These are phyloP conservation scores for Camponotus fellah DNA, from an alignment of 2,888 invertebrate species.

Conservation along the genomic window DNA sequence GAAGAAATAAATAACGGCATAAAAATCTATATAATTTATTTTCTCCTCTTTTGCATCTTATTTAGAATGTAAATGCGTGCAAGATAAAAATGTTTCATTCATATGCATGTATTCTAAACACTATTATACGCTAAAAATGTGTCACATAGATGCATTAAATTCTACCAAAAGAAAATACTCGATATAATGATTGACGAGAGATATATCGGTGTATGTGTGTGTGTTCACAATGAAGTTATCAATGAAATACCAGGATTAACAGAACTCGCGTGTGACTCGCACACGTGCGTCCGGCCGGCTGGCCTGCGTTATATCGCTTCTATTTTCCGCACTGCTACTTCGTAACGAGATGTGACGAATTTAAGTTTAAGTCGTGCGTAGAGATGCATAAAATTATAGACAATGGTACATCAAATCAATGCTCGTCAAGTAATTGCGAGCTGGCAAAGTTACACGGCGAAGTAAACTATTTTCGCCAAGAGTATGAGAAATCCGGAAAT, in stretches of 20 bases:
- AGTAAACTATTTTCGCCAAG: slow-evolving; percentile 17
- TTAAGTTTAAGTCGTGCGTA: slow-evolving; percentile 62
- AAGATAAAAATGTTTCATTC: background rate
- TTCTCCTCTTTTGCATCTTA: background rate
- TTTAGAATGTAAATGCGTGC: background rate
- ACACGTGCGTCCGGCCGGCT: slow-evolving; percentile 57
- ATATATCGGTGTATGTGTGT: background rate
- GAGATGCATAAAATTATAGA: slow-evolving; percentile 12
- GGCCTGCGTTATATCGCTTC: slow-evolving; percentile 65
- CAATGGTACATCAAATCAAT: slow-evolving; percentile 38
- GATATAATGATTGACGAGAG: slow-evolving; percentile 6
- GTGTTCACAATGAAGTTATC: slow-evolving; percentile 69
- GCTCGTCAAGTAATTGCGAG: background rate
- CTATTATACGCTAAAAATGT: background rate
- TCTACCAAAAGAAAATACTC: background rate
- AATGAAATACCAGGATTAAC: slow-evolving; percentile 78
- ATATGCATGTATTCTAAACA: background rate
- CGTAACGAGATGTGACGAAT: slow-evolving; percentile 50
- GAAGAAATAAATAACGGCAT: slow-evolving; percentile 2
- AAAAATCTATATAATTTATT: background rate
- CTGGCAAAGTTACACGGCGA: background rate
- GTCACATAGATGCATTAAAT: background rate
- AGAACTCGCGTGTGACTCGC: slow-evolving; percentile 56
- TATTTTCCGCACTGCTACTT: slow-evolving; percentile 67
- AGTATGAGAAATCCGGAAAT: background rate